Conservation (phyloP, 1,140 invertebrate genomes). For the Agrilus planipennis region DNA sequence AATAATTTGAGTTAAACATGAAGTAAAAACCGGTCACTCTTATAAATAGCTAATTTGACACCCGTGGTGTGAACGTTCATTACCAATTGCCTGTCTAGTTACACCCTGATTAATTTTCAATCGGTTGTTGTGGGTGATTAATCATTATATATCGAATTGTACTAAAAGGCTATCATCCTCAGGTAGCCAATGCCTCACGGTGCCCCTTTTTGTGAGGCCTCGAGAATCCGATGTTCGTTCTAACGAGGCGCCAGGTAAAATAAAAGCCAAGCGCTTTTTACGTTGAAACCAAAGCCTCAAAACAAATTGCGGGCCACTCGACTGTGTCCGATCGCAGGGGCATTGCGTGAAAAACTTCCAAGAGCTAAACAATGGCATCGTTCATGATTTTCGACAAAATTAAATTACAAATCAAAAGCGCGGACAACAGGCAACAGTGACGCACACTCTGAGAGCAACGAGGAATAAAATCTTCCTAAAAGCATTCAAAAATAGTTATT, state of each 20-base stretch:
- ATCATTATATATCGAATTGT: constrained; percentile 22
- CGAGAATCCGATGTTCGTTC: neutral
- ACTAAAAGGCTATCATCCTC: constrained; percentile 13
- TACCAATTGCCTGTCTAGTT: constrained; percentile 36
- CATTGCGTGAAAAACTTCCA: neutral
- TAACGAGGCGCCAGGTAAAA: constrained; percentile 1
- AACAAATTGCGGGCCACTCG: too few relatives aligned
- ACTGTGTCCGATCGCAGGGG: neutral
- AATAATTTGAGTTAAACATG: too few relatives aligned
- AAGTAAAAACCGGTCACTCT: too few relatives aligned
- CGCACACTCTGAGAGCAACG: neutral
- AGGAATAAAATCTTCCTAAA: neutral
- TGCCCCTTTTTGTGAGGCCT: neutral
- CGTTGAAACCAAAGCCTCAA: too few relatives aligned
- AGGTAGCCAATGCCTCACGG: constrained; percentile 9
- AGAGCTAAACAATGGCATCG: neutral
- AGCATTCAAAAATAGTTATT: too few relatives aligned
- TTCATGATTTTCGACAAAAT: neutral
- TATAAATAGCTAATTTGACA: constrained; percentile 31
- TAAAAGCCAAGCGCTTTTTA: neutral
- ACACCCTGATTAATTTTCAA: constrained; percentile 37
- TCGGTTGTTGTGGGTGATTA: constrained; percentile 35
- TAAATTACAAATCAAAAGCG: neutral
- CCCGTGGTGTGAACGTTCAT: constrained; percentile 30
- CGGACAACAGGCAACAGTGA: neutral